These are phyloP conservation scores for Tragelaphus strepsiceros DNA, from an alignment of 2,113 vertebrate genomes.

Conservation along the genomic window DNA sequence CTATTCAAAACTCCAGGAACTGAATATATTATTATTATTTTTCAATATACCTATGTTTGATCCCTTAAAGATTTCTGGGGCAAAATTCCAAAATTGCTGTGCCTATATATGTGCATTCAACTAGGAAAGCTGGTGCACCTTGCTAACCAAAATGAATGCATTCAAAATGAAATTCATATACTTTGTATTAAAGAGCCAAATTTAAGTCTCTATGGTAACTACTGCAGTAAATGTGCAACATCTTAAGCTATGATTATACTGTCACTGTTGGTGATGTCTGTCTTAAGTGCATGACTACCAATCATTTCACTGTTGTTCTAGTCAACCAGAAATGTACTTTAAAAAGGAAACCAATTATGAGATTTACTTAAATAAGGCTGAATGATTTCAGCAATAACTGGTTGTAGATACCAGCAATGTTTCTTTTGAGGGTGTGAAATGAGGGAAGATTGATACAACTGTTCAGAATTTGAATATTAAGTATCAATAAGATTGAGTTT, in stretches of 20 bases:
- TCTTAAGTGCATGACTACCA: slow-evolving; percentile 59
- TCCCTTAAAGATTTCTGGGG: not conserved
- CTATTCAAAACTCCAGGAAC: not conserved
- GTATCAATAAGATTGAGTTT: not conserved
- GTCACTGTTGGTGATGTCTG: slow-evolving; percentile 61
- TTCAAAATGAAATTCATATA: slow-evolving; percentile 20
- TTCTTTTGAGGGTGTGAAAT: not conserved
- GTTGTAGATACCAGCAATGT: slow-evolving; percentile 20
- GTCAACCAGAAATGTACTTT: slow-evolving; percentile 44
- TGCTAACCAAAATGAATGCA: slow-evolving; percentile 50
- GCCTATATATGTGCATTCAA: not conserved
- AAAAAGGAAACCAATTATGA: slow-evolving; percentile 54
- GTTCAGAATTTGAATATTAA: slow-evolving; percentile 7
- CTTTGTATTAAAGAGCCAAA: slow-evolving; percentile 63
- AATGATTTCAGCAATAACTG: slow-evolving; percentile 31
- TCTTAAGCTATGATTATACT: slow-evolving; percentile 72
- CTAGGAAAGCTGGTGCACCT: slow-evolving; percentile 13
- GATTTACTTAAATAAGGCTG: slow-evolving; percentile 47
- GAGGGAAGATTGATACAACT: not conserved
- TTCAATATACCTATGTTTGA: not conserved
- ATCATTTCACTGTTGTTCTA: slow-evolving; percentile 32
- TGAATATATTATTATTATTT: not conserved
- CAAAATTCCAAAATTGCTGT: not conserved
- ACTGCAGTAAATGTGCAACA: slow-evolving; percentile 46
- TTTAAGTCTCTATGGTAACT: slow-evolving; percentile 75